phyloP scores from a whole-genome alignment of 1,140 invertebrate genomes.

The Solenopsis invicta region DNA sequence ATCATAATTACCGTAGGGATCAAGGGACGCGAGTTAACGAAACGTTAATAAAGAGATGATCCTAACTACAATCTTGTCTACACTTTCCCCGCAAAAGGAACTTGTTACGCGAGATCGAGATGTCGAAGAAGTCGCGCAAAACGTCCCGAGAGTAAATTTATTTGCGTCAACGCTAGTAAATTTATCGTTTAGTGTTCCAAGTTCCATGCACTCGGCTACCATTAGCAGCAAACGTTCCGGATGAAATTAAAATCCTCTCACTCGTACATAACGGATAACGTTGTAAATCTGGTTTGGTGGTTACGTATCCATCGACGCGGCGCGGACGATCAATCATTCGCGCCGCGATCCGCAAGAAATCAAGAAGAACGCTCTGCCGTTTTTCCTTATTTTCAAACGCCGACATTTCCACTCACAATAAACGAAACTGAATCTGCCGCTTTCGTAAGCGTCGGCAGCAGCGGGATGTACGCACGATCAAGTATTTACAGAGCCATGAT shows the following conservation, averaged over 20 bases:
- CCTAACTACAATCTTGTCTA: not conserved
- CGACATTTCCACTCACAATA: not conserved
- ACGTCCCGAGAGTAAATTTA: conserved; percentile 36
- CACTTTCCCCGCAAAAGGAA: conserved; percentile 8
- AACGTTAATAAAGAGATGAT: conserved; percentile 30
- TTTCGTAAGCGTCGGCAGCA: conserved; percentile 34
- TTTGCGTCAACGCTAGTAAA: conserved; percentile 17
- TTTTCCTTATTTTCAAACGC: not conserved
- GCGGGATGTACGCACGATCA: not conserved
- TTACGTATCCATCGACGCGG: conserved; percentile 28
- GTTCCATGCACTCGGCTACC: not conserved
- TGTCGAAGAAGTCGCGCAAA: conserved; percentile 8
- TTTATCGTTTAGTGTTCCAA: not conserved
- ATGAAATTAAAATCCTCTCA: conserved; percentile 23
- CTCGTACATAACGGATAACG: not conserved
- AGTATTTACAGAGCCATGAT: not conserved
- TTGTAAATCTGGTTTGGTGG: conserved; percentile 49
- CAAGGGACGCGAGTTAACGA: not conserved
- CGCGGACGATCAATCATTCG: conserved; percentile 43
- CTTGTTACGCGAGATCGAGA: conserved; percentile 18
- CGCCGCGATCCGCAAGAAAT: not conserved
- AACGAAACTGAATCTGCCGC: conserved; percentile 31
- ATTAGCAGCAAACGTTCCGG: conserved; percentile 10
- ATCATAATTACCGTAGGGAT: conserved; percentile 32
- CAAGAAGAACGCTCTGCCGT: not conserved